Conservation (phyloP, 1,140 invertebrate species). For the Diorhabda elongata region DNA sequence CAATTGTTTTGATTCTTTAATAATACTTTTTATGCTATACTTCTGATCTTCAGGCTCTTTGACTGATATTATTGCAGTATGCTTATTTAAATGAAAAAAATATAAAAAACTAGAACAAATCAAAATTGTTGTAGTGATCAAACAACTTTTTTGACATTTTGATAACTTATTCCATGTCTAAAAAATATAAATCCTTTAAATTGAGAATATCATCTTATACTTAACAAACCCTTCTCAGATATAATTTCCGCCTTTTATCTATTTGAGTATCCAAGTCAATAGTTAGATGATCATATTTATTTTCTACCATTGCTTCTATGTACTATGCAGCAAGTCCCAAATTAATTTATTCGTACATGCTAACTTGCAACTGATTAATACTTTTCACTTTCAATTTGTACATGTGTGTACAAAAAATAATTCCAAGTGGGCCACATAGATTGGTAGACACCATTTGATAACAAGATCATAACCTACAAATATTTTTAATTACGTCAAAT, state of each 20-base stretch:
- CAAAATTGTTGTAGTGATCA: slow-evolving; percentile 58
- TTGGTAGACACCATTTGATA: too few species aligned
- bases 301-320: background rate
- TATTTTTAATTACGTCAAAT: too few species aligned
- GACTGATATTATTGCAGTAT: slow-evolving; percentile 42
- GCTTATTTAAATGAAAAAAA: slow-evolving; percentile 48
- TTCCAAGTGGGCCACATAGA: too few species aligned
- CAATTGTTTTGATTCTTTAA: slow-evolving; percentile 30
- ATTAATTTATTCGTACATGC: too few species aligned
- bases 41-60: slow-evolving; percentile 37
- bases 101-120: slow-evolving; percentile 55
- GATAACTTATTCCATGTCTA: slow-evolving; percentile 81
- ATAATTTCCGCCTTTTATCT: slow-evolving; percentile 1
- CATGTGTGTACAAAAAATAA: too few species aligned
- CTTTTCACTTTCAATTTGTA: too few species aligned
- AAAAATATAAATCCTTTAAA: slow-evolving; percentile 37
- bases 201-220: background rate
- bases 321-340: too few species aligned
- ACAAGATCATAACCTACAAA: too few species aligned
- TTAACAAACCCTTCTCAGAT: background rate
- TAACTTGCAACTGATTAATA: too few species aligned
- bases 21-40: slow-evolving; percentile 27
- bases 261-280: background rate
- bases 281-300: background rate
- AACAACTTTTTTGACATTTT: slow-evolving; percentile 71